Percentiles rank a stretch among this genome's conserved stretches.
phyloP scores from a whole-genome alignment of 2,113 vertebrate genomes.

The Syngnathus typhle region DNA sequence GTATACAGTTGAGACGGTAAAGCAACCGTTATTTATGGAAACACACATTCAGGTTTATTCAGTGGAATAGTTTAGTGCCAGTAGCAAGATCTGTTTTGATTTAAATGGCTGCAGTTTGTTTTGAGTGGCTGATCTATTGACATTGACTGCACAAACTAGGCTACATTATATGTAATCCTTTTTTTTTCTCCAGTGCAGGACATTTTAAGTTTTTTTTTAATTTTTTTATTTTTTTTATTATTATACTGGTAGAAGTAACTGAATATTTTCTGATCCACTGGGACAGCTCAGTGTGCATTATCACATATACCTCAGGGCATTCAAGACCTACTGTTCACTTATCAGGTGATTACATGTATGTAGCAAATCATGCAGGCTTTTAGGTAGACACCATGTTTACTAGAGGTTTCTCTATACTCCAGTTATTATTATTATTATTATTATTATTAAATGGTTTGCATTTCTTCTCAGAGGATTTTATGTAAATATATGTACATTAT shows the following conservation, averaged over 20 bases:
- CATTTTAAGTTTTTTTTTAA: not conserved
- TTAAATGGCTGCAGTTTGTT: constrained; percentile 5
- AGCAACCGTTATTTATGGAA: not conserved
- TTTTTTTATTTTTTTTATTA: constrained; percentile 11
- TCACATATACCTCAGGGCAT: constrained; percentile 55
- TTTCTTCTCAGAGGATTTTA: not conserved
- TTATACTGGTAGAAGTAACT: constrained; percentile 1
- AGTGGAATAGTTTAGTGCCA: not conserved
- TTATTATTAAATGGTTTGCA: not conserved
- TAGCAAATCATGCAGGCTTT: constrained; percentile 14
- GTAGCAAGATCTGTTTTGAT: not conserved
- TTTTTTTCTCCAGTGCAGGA: not conserved
- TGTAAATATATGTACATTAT: not conserved
- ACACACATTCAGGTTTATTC: constrained; percentile 13
- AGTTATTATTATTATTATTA: not conserved
- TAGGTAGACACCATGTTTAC: constrained; percentile 11
- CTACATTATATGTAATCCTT: not conserved
- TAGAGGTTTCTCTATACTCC: constrained; percentile 6
- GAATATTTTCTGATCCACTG: constrained; percentile 9
- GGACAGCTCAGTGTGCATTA: constrained; percentile 44
- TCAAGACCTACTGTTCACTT: constrained; percentile 32
- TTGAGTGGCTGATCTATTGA: constrained; percentile 1
- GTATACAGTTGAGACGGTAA: not conserved
- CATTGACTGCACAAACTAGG: not conserved
- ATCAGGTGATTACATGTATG: constrained; percentile 33